These are phyloP conservation scores for Phaedon cochleariae DNA, from an alignment of 2,888 invertebrate genomes.

Conservation along the genomic window DNA sequence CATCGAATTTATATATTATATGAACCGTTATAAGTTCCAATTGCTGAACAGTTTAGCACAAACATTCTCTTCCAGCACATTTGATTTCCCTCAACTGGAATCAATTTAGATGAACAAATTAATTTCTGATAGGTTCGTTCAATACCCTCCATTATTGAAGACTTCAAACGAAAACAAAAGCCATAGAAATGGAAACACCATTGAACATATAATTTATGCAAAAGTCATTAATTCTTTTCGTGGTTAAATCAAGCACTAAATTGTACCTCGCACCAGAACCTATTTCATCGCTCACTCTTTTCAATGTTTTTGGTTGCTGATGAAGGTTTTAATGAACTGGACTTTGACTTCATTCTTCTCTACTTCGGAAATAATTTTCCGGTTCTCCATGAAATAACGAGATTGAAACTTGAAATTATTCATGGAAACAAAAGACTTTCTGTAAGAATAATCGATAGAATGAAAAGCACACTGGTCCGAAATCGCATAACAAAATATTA, in stretches of 20 bases:
- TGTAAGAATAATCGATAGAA: constrained; percentile 1
- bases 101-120: background rate
- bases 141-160: background rate
- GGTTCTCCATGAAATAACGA: constrained; percentile 14
- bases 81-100: too few relatives aligned
- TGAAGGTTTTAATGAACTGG: constrained; percentile 20
- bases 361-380: constrained; percentile 19
- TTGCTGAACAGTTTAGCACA: too few relatives aligned
- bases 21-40: too few relatives aligned
- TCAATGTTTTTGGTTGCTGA: background rate
- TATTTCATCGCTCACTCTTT: constrained; percentile 8
- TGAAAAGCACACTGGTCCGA: too few relatives aligned
- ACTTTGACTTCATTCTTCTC: constrained; percentile 14
- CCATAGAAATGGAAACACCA: constrained; percentile 14
- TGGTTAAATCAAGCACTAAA: constrained; percentile 28
- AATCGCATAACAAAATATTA: too few relatives aligned
- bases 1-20: too few relatives aligned
- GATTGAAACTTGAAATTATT: background rate
- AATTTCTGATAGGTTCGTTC: background rate
- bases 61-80: background rate
- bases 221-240: constrained; percentile 28
- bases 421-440: background rate
- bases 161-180: background rate
- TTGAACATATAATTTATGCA: constrained; percentile 33
- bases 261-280: constrained; percentile 23